Base-by-base conservation (phyloP, 2,113 vertebrate genomes). In the Nerophis lumbriciformis region DNA sequence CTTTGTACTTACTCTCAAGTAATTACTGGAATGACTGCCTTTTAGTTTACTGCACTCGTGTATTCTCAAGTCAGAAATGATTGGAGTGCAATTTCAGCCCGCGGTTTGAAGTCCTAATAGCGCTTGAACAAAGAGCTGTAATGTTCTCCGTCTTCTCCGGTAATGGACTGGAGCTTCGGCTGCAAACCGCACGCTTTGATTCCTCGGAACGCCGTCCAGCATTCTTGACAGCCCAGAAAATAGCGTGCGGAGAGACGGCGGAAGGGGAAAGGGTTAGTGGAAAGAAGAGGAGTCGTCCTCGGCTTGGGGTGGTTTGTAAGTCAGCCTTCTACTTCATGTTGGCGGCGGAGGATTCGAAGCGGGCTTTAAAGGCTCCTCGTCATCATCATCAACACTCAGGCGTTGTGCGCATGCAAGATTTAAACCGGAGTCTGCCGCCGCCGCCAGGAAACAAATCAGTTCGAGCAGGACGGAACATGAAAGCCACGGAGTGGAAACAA, bases 201-300 rank as follows among this genome's bases (percentile, higher is more conserved):
- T 86, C 15, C 14, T 57, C 74, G 81, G 74, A 68, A 83, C 81
- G 67, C 65, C 48, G 55, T 79, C 73, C 70, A 37, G 73, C 69
- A 45, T 75, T 75, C 73, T 75, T 73, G 78, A 81, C 77, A 82
- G 77, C 60, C 68, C 54, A 53, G 78, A 86, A 84, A 86, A 84
- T 71, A 79, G 76, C 56, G 45, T 66, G 47, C 62, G 82, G 77
- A 78, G 71, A 80, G 76, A 79, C 37, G 73, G 59, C 61, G 61
- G 66, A 59, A 66, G 53, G 65, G 55, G 65, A 67, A 69, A 55
- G 57, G 68, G 69, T 68, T 83, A 81, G 85, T 86, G 78, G 69
- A 37, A 70, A 45, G 6, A 55, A 67, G 14, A 57, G 14, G 53
- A 51, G 65, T 58, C 57, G 59, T 50, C 70, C 67, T 68, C 66